Conservation (phyloP, 1,140 invertebrate species). For the Aphelinus atriplicis region DNA sequence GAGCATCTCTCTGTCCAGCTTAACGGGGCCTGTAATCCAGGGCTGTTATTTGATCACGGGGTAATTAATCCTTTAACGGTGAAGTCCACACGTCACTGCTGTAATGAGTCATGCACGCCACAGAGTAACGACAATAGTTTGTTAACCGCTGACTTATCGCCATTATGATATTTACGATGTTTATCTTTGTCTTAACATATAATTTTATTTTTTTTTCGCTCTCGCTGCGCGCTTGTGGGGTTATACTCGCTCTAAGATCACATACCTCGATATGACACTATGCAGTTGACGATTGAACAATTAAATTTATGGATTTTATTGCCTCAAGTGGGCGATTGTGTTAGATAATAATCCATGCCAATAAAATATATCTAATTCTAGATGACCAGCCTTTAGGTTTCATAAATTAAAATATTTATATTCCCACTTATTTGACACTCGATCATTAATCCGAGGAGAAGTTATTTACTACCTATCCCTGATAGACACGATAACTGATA, state of each 20-base stretch:
- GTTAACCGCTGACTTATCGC: neutral
- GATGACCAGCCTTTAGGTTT: too few species aligned
- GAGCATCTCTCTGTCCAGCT: neutral
- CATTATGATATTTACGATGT: constrained; percentile 3
- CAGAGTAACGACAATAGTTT: neutral
- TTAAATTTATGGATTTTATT: neutral
- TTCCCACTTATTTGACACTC: too few species aligned
- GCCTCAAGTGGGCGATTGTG: too few species aligned
- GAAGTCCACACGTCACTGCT: constrained; percentile 8
- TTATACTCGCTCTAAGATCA: constrained; percentile 13
- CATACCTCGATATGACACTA: neutral
- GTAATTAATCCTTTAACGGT: constrained; percentile 12
- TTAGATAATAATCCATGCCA: too few species aligned
- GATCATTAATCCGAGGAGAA: too few species aligned
- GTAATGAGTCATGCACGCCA: neutral
- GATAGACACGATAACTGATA: too few species aligned
- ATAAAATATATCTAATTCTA: too few species aligned
- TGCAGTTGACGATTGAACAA: constrained; percentile 18
- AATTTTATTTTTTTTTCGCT: constrained; percentile 22
- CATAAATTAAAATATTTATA: too few species aligned
- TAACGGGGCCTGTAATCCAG: neutral
- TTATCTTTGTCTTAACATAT: neutral
- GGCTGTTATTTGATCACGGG: neutral
- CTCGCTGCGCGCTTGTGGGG: neutral
- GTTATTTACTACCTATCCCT: too few species aligned